phyloP scores from a whole-genome alignment of 2,888 invertebrate species.

The Antitype chi region DNA sequence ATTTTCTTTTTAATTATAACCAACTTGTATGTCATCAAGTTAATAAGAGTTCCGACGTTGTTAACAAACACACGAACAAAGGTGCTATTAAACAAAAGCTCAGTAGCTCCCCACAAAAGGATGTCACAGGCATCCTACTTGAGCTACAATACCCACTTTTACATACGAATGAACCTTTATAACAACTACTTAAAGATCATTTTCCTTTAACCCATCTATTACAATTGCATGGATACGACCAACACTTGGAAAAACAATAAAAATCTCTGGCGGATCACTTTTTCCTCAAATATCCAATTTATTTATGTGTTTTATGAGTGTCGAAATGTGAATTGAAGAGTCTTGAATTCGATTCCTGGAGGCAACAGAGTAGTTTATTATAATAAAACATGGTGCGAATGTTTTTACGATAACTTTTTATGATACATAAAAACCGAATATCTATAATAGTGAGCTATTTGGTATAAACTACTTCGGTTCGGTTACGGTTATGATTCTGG shows the following conservation, averaged over 20 bases:
- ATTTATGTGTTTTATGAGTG: conserved; percentile 75
- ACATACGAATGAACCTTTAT: conserved; percentile 52
- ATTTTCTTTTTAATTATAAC: conserved; percentile 78
- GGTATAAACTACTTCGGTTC: conserved; percentile 51
- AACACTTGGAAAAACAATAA: conserved; percentile 75
- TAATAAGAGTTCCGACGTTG: conserved; percentile 73
- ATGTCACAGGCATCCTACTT: conserved; percentile 76
- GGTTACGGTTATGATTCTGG: conserved; percentile 39
- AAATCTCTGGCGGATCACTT: conserved; percentile 70
- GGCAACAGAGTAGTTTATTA: conserved; percentile 65
- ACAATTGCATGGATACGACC: conserved; percentile 56
- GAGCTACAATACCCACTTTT: conserved; percentile 48
- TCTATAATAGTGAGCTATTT: conserved; percentile 60
- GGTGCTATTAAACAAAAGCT: conserved; percentile 73
- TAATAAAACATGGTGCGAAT: conserved; percentile 66
- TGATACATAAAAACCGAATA: conserved; percentile 60
- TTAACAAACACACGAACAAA: conserved; percentile 76
- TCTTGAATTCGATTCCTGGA: conserved; percentile 64
- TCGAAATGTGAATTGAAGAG: conserved; percentile 70
- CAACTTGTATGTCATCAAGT: conserved; percentile 71
- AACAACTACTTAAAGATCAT: conserved; percentile 42
- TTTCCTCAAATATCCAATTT: conserved; percentile 74
- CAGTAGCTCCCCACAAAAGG: conserved; percentile 74
- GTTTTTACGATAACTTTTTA: conserved; percentile 67
- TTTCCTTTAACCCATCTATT: conserved; percentile 46